phyloP scores from a whole-genome alignment of 2,888 invertebrate species.

The Chironomus tentans region DNA sequence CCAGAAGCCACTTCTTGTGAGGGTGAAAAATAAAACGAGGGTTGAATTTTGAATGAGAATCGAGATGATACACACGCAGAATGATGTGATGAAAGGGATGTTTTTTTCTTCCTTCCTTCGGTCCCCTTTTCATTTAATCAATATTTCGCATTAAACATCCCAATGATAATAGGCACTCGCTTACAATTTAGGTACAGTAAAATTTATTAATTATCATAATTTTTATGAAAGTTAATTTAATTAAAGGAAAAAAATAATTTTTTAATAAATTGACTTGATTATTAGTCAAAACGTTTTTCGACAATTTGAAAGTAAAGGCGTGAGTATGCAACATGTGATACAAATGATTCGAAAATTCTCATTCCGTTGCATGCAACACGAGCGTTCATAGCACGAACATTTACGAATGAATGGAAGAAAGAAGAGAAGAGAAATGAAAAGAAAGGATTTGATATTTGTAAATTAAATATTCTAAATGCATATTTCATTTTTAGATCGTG shows the following conservation, averaged over 20 bases:
- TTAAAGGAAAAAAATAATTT: neutral
- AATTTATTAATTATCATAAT: conserved; percentile 8
- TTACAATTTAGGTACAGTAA: too few species aligned
- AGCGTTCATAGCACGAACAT: neutral
- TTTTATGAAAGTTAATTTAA: conserved; percentile 14
- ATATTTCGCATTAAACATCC: neutral
- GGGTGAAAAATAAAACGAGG: neutral
- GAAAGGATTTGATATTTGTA: neutral
- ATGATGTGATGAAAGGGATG: neutral
- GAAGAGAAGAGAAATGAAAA: neutral
- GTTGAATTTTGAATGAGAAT: conserved; percentile 3
- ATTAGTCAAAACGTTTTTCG: conserved; percentile 2
- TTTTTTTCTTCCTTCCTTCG: neutral
- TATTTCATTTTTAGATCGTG: neutral
- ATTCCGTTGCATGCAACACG: neutral
- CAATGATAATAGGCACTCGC: too few species aligned
- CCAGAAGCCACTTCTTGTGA: neutral
- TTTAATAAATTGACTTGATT: neutral
- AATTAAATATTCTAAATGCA: neutral
- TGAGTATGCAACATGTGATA: conserved; percentile 3
- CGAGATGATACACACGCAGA: neutral
- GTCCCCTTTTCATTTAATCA: neutral
- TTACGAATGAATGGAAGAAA: neutral
- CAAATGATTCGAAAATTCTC: neutral
- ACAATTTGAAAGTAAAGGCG: neutral